Base-by-base conservation (phyloP, 1,140 invertebrate species). In the Saxidomus purpurata region DNA sequence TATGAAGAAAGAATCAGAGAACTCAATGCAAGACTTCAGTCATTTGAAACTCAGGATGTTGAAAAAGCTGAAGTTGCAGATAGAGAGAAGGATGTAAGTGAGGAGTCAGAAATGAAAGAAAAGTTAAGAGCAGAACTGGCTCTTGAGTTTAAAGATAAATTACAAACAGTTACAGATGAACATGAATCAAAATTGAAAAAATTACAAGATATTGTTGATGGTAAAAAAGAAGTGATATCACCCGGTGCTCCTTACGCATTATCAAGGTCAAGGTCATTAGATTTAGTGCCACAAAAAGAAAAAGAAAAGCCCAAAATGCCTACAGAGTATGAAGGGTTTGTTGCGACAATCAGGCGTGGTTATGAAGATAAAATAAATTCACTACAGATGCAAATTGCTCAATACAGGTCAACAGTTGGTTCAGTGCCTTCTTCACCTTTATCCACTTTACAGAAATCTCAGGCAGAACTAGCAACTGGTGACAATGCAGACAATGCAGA, bases 1-100 rank as follows among this genome's bases (percentile, higher is more conserved):
- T 87, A 91, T 77, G 87, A 91, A 77, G 89, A 89, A 40, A 89
- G 89, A 79, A 85, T 91, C 4, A 90, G 85, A 47, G 90, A 91
- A 40, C 22, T 92, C 31, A 87, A 90, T 61, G 9, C 55, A 0
- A 69, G 55, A 71, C 28, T 89, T 22, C 19, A 89, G 77, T 25
- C 38, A 40, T 81, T 82, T 25, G 49, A 89, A 59, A 17, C 77
- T 25, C 38, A 76, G 36, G 74, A 87, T 71, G 38, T 40, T n/a
- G 67, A 55, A 47, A 61, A 87, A 87, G 71, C 59, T 67, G 40
- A 71, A 4, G 25, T 43, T 6, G 61, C 55, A 81, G 55, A 79
- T 31, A 82, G 19, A 67, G 77, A 74, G 69, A 82, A 67, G 40
- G 40, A 38, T 71, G n/a, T 34, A 36, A 49, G 47, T 49, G 77